Evolutionary conservation across 2,797 vertebrate species (phyloP).

Genomic region (Epinephelus malabaricus): DNA sequence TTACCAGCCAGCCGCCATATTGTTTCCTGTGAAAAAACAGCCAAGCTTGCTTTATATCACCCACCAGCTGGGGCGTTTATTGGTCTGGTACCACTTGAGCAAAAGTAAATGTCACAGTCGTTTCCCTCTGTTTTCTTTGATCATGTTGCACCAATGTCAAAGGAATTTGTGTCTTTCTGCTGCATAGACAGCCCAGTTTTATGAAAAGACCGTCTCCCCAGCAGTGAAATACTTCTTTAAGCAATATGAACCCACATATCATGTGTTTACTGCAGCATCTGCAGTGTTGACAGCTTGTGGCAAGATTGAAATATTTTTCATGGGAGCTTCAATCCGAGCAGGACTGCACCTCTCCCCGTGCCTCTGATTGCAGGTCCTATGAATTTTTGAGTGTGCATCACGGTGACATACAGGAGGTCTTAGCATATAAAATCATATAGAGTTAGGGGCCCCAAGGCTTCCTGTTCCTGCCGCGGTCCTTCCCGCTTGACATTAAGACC

Average conservation of each 20-base stretch:
- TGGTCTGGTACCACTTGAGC: no score
- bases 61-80: no score
- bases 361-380: conserved; percentile 20
- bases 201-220: no score
- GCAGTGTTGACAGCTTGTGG: conserved; percentile 42
- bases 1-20: no score
- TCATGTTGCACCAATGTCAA: no score
- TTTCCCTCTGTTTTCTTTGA: no score
- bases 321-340: conserved; percentile 16
- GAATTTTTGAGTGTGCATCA: conserved; percentile 48
- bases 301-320: conserved; percentile 29
- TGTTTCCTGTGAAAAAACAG: no score
- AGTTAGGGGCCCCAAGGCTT: conserved; percentile 36
- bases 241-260: conserved; percentile 28
- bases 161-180: no score
- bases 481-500: conserved; percentile 66
- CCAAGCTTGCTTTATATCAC: no score
- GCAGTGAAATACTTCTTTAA: conserved; percentile 12
- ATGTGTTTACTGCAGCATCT: conserved; percentile 46
- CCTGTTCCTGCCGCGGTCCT: conserved; percentile 24
- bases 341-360: conserved; percentile 12
- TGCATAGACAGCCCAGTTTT: no score
- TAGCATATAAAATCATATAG: conserved; percentile 47
- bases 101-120: no score
- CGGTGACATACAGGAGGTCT: conserved; percentile 42